A percentile compares a stretch with the other conserved stretches of the same genome.
Evolutionary conservation across 1,140 invertebrate genomes (phyloP).

Genomic region (Hyles euphorbiae): DNA sequence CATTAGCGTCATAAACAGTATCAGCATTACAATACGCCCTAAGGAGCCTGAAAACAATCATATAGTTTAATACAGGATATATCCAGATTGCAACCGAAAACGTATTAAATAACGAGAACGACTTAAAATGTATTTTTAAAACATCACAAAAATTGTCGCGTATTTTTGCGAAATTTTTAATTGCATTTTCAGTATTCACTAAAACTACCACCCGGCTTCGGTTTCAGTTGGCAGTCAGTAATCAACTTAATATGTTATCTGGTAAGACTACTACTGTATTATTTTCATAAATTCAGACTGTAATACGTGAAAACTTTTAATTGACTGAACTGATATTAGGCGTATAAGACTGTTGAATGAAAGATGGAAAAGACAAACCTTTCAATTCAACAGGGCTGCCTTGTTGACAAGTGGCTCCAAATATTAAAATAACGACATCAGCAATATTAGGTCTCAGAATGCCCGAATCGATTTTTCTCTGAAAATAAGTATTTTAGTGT

Average conservation of each 20-base stretch:
- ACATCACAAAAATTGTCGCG: background rate
- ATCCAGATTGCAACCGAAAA: background rate
- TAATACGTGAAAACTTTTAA: background rate
- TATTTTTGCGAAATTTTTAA: too few relatives aligned
- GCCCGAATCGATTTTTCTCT: slow-evolving; percentile 34
- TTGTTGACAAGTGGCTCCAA: slow-evolving; percentile 75
- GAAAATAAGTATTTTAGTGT: slow-evolving; percentile 11
- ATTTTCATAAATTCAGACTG: too few relatives aligned
- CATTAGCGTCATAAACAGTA: slow-evolving; percentile 72
- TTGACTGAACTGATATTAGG: background rate
- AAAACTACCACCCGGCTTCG: too few relatives aligned
- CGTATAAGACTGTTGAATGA: too few relatives aligned
- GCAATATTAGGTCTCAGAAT: slow-evolving; percentile 50
- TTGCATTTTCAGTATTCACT: too few relatives aligned
- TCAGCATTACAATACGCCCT: slow-evolving; percentile 73
- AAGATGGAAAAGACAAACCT: slow-evolving; percentile 33
- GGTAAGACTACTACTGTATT: too few relatives aligned
- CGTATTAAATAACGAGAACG: background rate
- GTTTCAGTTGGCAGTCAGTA: background rate
- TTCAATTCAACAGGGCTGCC: slow-evolving; percentile 71
- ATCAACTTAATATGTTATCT: background rate
- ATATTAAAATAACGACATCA: slow-evolving; percentile 67
- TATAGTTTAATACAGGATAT: slow-evolving; percentile 1
- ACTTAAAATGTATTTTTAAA: background rate
- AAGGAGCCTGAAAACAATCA: slow-evolving; percentile 45